These are phyloP conservation scores for Argyresthia albistria DNA, from an alignment of 2,888 invertebrate species.

Conservation along the genomic window DNA sequence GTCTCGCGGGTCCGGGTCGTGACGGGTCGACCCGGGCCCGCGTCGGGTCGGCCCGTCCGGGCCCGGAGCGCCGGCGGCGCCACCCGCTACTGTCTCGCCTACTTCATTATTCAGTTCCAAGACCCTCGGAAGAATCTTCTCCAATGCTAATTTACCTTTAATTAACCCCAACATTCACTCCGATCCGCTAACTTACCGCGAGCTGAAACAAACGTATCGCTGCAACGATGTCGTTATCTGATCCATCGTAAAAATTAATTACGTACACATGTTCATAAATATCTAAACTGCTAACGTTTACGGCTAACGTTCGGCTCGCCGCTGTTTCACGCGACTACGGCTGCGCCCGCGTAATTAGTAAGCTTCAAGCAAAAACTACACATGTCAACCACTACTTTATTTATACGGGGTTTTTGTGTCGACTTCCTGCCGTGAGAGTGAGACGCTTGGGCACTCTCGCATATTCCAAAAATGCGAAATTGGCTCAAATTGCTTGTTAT, in stretches of 20 bases:
- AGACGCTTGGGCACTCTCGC: slow-evolving; percentile 55
- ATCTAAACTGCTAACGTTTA: slow-evolving; percentile 64
- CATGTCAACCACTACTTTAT: slow-evolving; percentile 63
- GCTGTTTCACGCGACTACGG: slow-evolving; percentile 5
- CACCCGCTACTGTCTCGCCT: not conserved
- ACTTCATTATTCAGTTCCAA: slow-evolving; percentile 20
- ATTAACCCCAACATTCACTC: slow-evolving; percentile 44
- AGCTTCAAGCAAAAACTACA: slow-evolving; percentile 44
- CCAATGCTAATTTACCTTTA: slow-evolving; percentile 36
- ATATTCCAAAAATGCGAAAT: slow-evolving; percentile 68
- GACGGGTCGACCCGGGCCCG: not conserved
- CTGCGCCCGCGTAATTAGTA: slow-evolving; percentile 18
- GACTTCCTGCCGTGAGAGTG: slow-evolving; percentile 57
- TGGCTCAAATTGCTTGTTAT: slow-evolving; percentile 70
- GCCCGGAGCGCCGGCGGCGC: slow-evolving; percentile 18
- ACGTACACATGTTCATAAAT: slow-evolving; percentile 69
- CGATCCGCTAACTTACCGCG: slow-evolving; percentile 28
- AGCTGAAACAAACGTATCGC: slow-evolving; percentile 55
- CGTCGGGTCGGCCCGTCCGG: slow-evolving; percentile 11
- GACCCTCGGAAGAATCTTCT: slow-evolving; percentile 29
- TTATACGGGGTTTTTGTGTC: slow-evolving; percentile 58
- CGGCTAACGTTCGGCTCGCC: slow-evolving; percentile 39
- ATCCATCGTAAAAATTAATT: slow-evolving; percentile 70
- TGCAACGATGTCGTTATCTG: slow-evolving; percentile 58
- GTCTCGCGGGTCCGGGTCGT: slow-evolving; percentile 15